Evolutionary conservation across 1,140 invertebrate genomes (phyloP), one percentile per base, ranked within the genome.

Genomic region (Dendrolimus kikuchii): DNA sequence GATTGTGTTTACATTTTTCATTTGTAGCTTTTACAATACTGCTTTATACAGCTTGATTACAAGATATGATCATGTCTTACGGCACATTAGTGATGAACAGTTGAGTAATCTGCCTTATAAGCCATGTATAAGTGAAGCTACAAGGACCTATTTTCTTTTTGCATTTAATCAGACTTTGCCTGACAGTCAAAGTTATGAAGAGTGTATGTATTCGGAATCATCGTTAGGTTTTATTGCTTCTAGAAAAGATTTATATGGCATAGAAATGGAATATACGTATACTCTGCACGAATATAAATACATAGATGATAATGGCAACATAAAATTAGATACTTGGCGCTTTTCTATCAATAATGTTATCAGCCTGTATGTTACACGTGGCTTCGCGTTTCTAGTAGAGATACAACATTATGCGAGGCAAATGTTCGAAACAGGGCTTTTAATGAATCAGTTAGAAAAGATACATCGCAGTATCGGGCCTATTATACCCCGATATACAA

Each of bases 1-100:
- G 77, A 64, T 77, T 59, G 68, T 63, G 66, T 80, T 74, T 45
- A 65, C 74, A 45, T 80, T 71, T 58, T 77, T 71, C n/a, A 66
- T 80, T 5, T 60, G 23, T 2, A 76, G 54, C 46, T 76, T 80
- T 55, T 80, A 80, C 47, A 74, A 58, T 40, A 73, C 74, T 8
- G 66, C 64, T 38, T 63, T 69, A 46, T 67, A 54, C 37, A 77
- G 66, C 55, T 57, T 76, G 48, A 57, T 69, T n/a, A 69, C 77
- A 6, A 58, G 60, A 4, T 60, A 56, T 40, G 49, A 64, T 8
- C 63, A 66, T 9, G 53, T 59, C 40, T 59, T 47, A 41, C 38
- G 40, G 6, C 47, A 62, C 39, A 49, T 55, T 4, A 51, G 38
- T 10, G 45, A 46, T 7, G 43, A 48, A 5, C 50, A 66, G 45